phyloP scores from a whole-genome alignment of 23 tunicate genomes.

The Trididemnum nubilum region DNA sequence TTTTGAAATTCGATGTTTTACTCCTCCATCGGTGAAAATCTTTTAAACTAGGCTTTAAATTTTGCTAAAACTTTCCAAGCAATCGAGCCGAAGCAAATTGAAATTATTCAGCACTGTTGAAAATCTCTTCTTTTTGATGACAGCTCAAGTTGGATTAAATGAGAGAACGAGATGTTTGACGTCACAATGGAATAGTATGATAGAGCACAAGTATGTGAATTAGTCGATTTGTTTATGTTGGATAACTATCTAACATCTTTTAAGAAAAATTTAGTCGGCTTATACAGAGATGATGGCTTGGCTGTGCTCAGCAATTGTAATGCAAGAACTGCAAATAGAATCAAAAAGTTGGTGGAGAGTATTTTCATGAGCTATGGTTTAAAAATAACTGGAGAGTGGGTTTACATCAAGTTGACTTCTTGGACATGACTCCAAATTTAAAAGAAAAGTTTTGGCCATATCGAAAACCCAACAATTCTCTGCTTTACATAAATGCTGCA shows the following conservation, averaged over 20 bases:
- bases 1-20: neutral
- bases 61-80: neutral
- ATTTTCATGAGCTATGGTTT: neutral
- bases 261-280: neutral
- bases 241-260: too few species aligned
- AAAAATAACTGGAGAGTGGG: neutral
- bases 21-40: neutral
- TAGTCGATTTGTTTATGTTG: neutral
- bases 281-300: neutral
- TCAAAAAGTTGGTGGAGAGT: neutral
- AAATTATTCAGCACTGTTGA: neutral
- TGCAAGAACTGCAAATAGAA: neutral
- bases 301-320: neutral
- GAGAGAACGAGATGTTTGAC: neutral
- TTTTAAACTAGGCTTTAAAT: neutral
- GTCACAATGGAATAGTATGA: neutral
- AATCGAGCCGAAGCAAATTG: neutral
- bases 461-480: neutral
- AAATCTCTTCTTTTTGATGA: neutral
- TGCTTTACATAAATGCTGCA: neutral
- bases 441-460: neutral
- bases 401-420: neutral
- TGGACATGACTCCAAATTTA: neutral
- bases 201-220: neutral
- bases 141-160: neutral